These are phyloP conservation scores for Cephalotes varians DNA, from an alignment of 2,888 invertebrate genomes.

Conservation along the genomic window DNA sequence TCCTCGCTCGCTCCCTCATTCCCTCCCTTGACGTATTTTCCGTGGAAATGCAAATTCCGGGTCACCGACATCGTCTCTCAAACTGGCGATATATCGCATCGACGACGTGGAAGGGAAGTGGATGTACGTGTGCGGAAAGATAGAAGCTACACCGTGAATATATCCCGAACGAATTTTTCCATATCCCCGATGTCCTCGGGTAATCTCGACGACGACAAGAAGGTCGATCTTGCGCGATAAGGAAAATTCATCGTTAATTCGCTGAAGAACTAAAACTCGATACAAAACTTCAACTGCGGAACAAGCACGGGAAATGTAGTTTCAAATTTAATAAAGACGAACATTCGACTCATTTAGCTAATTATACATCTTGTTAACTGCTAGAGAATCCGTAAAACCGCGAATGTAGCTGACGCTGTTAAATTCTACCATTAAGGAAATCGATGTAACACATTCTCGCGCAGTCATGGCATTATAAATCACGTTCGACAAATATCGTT, in stretches of 20 bases:
- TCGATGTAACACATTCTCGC: conserved; percentile 3
- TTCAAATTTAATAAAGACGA: background rate
- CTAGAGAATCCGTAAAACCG: background rate
- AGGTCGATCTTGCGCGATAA: background rate
- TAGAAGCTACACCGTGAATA: conserved; percentile 63
- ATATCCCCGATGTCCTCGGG: conserved; percentile 52
- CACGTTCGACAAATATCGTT: conserved; percentile 39
- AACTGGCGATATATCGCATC: conserved; percentile 73
- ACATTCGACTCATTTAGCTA: background rate
- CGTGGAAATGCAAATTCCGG: conserved; percentile 77
- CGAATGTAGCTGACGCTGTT: background rate
- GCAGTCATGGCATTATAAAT: conserved; percentile 39
- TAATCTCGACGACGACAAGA: conserved; percentile 48
- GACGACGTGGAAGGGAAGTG: conserved; percentile 69
- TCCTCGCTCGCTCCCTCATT: conserved; percentile 33
- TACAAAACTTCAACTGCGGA: background rate
- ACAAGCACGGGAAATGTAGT: background rate
- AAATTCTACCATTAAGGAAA: background rate
- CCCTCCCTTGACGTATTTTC: conserved; percentile 68
- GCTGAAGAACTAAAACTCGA: background rate
- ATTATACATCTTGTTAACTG: conserved; percentile 6
- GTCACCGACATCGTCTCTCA: conserved; percentile 75
- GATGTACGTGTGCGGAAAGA: conserved; percentile 72
- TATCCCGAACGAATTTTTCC: conserved; percentile 68
- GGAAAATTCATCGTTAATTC: background rate